Evolutionary conservation across 1,140 invertebrate species (phyloP).

Genomic region (Ctenoplectra terminalis): DNA sequence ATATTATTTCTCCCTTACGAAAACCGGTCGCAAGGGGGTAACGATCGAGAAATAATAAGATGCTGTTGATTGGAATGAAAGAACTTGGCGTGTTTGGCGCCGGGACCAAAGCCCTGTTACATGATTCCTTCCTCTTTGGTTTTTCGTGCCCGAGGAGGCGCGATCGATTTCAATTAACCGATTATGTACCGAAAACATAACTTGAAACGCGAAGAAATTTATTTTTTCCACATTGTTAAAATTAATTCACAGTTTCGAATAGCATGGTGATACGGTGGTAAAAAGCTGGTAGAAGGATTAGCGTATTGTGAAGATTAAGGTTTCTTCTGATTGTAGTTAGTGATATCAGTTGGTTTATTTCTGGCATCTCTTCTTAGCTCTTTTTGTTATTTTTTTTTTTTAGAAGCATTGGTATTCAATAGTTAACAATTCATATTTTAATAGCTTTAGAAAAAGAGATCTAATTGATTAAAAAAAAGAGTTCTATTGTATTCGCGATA

Average conservation of each 20-base stretch:
- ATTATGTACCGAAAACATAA: neutral
- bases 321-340: no score
- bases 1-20: neutral
- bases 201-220: neutral
- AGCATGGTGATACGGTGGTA: neutral
- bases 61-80: constrained; percentile 6
- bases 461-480: no score
- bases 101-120: neutral
- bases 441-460: no score
- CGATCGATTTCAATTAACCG: constrained; percentile 20
- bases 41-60: constrained; percentile 31
- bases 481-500: no score
- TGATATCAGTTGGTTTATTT: no score
- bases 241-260: neutral
- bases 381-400: no score
- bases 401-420: no score
- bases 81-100: neutral
- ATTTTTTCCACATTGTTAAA: neutral
- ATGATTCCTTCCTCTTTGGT: neutral
- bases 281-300: neutral
- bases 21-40: constrained; percentile 15
- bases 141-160: neutral
- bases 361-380: no score
- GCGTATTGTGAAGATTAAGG: neutral
- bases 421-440: no score